Base-by-base conservation (phyloP, 2,797 vertebrate genomes). In the Pogonophryne albipinna region DNA sequence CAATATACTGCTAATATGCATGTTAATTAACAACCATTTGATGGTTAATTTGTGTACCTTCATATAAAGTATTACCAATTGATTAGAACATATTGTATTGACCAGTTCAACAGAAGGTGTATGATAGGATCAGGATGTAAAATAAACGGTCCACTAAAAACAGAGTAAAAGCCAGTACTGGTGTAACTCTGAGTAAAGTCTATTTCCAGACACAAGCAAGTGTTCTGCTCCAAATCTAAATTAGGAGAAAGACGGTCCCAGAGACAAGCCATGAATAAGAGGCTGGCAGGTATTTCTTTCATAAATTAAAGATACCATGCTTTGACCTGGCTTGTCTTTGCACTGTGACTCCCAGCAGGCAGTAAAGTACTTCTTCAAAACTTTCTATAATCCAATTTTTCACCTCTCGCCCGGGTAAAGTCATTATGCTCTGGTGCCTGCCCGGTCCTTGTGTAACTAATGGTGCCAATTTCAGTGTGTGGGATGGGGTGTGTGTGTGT, bases 401-500 rank as follows among this genome's bases (percentile, higher is more conserved):
- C 89, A 85, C 83, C 82, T 89, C 82, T 84, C 62, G 87, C 76
- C 84, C 34, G 76, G 70, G 63, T 88, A 59, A 91, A 88, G 82
- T 87, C 83, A 89, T 90, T 91, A 85, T 69, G 68, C 71, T 68
- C 64, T 19, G 64, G 67, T 61, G 80, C 50, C 83, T 84, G 85
- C 64, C 73, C 77, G 85, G 76, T 76, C 78, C 85, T 71, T 64
- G 76, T 86, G 89, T 89, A 90, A 88, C 89, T 84, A 90, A 92
- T 89, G 87, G 89, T 86, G 88, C 79, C 87, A 82, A 68, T 86
- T 73, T 85, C 62, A 62, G 70, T 66, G 45, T 67, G 66, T 78
- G 87, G 84, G 79, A 63, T 49, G 14, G 59, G 45, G 56, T 58
- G 38, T 41, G 15, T 34, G 51, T 49, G 56, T 58, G 38, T 41